Evolutionary conservation across 2,797 vertebrate species (phyloP).

Genomic region (Miichthys miiuy): DNA sequence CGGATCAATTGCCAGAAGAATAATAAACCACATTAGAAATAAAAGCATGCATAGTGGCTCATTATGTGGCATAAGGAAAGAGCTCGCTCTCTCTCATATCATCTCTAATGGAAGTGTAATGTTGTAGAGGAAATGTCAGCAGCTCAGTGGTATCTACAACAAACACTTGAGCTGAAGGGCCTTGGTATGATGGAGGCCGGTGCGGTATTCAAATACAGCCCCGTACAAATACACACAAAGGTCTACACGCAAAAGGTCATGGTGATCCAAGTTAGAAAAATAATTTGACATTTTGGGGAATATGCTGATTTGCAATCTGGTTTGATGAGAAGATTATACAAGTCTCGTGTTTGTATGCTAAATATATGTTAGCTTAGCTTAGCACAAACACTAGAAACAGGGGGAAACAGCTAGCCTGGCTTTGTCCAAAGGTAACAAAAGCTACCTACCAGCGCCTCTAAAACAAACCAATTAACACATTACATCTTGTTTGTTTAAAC

Average conservation of each 20-base stretch:
- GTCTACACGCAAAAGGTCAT: not conserved
- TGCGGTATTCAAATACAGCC: constrained; percentile 28
- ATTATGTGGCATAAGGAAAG: not conserved
- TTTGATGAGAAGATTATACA: not conserved
- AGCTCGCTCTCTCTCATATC: not conserved
- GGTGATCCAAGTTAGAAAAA: not conserved
- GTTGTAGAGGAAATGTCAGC: constrained; percentile 41
- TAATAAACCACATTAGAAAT: constrained; percentile 12
- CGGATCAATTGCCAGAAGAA: not conserved
- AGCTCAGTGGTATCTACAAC: constrained; percentile 16
- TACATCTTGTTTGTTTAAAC: not conserved
- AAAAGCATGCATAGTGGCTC: constrained; percentile 8
- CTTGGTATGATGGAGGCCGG: not conserved
- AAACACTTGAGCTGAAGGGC: constrained; percentile 32
- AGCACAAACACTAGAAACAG: not conserved
- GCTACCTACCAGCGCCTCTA: not conserved
- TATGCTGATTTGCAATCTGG: not conserved
- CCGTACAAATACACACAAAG: too few species aligned
- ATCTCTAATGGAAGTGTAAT: constrained; percentile 5
- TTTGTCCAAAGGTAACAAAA: not conserved
- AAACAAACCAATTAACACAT: not conserved
- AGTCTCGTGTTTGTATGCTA: not conserved
- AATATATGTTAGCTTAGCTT: not conserved
- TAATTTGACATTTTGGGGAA: not conserved
- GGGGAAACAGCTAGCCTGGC: not conserved